These are phyloP conservation scores for Sabatieria punctata DNA, from an alignment of 2,888 invertebrate species.

Conservation along the genomic window DNA sequence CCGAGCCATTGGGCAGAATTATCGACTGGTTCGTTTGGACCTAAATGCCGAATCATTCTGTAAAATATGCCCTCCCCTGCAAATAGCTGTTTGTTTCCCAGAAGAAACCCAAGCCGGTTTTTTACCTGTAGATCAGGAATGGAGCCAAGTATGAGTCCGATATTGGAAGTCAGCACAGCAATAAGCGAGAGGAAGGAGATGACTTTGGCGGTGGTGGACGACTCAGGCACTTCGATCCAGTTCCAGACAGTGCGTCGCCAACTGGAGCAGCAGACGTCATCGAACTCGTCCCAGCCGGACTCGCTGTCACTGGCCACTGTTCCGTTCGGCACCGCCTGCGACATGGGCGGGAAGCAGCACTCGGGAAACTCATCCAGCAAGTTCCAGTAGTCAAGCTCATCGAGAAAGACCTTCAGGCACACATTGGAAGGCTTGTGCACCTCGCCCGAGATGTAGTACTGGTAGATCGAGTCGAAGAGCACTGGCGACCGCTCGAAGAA, in stretches of 20 bases:
- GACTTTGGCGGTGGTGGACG: neutral
- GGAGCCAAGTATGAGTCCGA: neutral
- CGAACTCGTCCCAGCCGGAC: too few species aligned
- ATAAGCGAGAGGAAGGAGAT: neutral
- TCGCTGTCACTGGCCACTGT: too few species aligned
- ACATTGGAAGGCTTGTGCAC: conserved; percentile 31
- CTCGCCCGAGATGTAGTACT: conserved; percentile 34
- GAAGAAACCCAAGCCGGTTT: neutral
- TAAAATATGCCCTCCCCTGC: too few species aligned
- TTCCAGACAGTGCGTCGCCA: neutral
- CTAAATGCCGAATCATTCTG: too few species aligned
- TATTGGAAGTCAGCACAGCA: neutral
- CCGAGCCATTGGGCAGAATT: too few species aligned
- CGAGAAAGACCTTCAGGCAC: conserved; percentile 33
- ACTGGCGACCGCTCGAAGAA: conserved; percentile 33
- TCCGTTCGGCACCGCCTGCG: too few species aligned
- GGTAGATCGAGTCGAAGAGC: conserved; percentile 31
- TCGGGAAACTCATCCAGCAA: conserved; percentile 26
- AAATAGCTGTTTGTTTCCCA: too few species aligned
- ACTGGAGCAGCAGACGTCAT: too few species aligned
- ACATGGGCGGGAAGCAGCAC: too few species aligned
- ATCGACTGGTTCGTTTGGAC: too few species aligned
- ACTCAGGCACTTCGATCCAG: neutral
- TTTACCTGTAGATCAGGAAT: neutral
- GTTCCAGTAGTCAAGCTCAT: conserved; percentile 32